Conservation (phyloP, 2,113 vertebrate genomes). For the Plecotus auritus region DNA sequence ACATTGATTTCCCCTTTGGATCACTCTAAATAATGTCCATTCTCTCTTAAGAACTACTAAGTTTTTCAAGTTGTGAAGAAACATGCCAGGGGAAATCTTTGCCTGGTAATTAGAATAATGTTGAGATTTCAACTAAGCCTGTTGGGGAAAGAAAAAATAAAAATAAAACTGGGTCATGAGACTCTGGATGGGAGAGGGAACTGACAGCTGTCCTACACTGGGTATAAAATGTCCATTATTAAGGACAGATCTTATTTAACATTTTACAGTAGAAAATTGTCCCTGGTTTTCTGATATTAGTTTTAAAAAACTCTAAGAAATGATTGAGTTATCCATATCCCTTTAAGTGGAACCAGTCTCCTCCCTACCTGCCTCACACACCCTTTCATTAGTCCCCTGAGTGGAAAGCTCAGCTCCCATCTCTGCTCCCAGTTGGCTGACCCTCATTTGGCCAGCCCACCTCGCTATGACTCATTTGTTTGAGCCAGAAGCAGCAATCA, state of each 20-base stretch:
- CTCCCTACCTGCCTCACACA: not conserved
- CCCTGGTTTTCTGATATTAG: not conserved
- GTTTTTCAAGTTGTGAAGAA: not conserved
- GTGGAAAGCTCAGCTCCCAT: not conserved
- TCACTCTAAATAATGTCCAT: not conserved
- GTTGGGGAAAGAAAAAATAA: not conserved
- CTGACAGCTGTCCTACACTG: not conserved
- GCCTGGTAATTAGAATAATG: not conserved
- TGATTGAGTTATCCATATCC: not conserved
- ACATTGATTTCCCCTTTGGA: not conserved
- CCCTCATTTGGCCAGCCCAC: not conserved
- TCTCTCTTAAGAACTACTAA: not conserved
- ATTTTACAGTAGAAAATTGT: not conserved
- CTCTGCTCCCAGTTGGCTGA: not conserved
- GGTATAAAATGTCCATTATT: not conserved
- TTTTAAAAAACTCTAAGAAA: not conserved
- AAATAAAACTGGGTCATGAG: not conserved
- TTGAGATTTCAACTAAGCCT: not conserved
- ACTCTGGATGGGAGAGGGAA: not conserved
- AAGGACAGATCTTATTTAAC: not conserved
- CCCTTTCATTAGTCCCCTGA: not conserved
- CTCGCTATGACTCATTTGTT: not conserved
- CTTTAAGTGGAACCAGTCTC: not conserved
- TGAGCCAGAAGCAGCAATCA: not conserved
- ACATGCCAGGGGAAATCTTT: not conserved